These are phyloP conservation scores for Mesitornis unicolor DNA, from an alignment of 2,113 vertebrate genomes.

Conservation along the genomic window DNA sequence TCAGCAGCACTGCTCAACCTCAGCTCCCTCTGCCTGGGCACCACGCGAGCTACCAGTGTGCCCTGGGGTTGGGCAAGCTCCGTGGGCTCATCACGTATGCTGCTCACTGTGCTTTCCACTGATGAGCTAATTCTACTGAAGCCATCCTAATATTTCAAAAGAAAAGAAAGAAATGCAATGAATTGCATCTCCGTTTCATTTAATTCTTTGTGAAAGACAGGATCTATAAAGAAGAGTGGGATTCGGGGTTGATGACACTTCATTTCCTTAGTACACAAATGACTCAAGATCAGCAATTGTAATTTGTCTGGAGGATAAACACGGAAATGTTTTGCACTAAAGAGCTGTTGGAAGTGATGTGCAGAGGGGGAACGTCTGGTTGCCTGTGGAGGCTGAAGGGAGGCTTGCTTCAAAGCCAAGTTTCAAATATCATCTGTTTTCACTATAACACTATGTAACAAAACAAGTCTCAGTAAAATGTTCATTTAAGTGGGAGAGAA, in stretches of 20 bases:
- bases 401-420: slow-evolving; percentile 29
- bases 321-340: slow-evolving; percentile 1
- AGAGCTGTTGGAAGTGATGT: slow-evolving; percentile 25
- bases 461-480: slow-evolving; percentile 29
- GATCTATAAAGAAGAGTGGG: background rate
- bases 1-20: background rate
- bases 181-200: background rate
- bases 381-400: slow-evolving; percentile 30
- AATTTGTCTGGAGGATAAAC: slow-evolving; percentile 28
- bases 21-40: background rate
- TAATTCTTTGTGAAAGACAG: background rate
- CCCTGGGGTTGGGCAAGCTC: background rate
- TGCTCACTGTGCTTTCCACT: background rate
- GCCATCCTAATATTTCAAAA: background rate
- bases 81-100: rapidly evolving
- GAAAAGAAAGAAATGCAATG: background rate
- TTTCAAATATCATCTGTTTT: slow-evolving; percentile 64
- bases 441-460: slow-evolving; percentile 49
- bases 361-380: background rate
- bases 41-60: background rate
- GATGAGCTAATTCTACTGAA: background rate
- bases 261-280: background rate
- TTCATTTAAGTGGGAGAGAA: slow-evolving; percentile 1
- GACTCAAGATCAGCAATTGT: background rate
- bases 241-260: background rate